A percentile compares a stretch with the other conserved stretches of the same genome.
phyloP scores from a whole-genome alignment of 1,140 invertebrate genomes.

The Patella vulgata region DNA sequence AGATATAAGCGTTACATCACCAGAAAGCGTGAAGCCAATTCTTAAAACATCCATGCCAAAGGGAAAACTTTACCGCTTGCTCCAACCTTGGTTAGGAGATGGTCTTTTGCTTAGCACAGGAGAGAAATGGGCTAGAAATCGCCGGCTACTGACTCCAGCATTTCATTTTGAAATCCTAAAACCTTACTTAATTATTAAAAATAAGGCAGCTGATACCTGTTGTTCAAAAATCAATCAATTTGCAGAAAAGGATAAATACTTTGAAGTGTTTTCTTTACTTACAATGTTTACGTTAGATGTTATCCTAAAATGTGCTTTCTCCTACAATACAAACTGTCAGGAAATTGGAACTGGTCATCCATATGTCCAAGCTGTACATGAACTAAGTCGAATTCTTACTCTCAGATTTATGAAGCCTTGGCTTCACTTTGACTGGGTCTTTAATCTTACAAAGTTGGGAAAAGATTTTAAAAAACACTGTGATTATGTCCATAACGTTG shows the following conservation, averaged over 20 bases:
- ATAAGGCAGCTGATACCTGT: slow-evolving; percentile 66
- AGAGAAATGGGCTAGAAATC: slow-evolving; percentile 79
- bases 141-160: slow-evolving; percentile 89
- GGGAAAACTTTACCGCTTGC: slow-evolving; percentile 32
- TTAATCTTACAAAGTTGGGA: slow-evolving; percentile 26
- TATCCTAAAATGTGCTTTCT: slow-evolving; percentile 57
- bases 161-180: slow-evolving; percentile 91
- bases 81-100: slow-evolving; percentile 52
- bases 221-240: slow-evolving; percentile 41
- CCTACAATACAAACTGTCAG: slow-evolving; percentile 50
- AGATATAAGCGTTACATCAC: slow-evolving; percentile 41
- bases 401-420: slow-evolving; percentile 19
- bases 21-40: slow-evolving; percentile 51
- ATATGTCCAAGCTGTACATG: slow-evolving; percentile 50
- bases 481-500: slow-evolving; percentile 28
- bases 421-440: slow-evolving; percentile 32
- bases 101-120: slow-evolving; percentile 71
- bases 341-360: slow-evolving; percentile 45
- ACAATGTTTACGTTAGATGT: slow-evolving; percentile 53
- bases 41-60: slow-evolving; percentile 32
- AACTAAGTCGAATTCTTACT: slow-evolving; percentile 10
- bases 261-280: slow-evolving; percentile 45
- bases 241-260: slow-evolving; percentile 23
- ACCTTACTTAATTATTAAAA: slow-evolving; percentile 83
- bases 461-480: slow-evolving; percentile 32